Evolutionary conservation across 2,888 invertebrate genomes (phyloP).

Genomic region (Anagyrus pseudococci): DNA sequence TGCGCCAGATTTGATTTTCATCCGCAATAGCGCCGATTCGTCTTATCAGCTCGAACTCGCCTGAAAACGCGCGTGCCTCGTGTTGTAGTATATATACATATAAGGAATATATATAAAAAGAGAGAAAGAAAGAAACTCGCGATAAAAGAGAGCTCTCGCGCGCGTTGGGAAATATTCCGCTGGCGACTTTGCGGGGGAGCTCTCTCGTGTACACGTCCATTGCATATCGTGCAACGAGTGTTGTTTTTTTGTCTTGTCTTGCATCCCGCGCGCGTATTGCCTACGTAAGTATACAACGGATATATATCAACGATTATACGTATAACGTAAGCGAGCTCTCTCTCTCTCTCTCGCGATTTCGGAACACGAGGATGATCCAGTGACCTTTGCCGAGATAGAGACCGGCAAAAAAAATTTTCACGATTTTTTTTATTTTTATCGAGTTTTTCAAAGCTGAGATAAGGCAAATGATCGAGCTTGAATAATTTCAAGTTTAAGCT

Average conservation of each 20-base stretch:
- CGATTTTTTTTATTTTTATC: neutral
- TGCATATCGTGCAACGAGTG: neutral
- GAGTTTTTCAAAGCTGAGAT: too few relatives aligned
- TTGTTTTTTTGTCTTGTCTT: too few relatives aligned
- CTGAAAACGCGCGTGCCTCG: slow-evolving; percentile 64
- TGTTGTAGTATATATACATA: neutral
- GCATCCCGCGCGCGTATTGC: too few relatives aligned
- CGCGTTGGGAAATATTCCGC: slow-evolving; percentile 3
- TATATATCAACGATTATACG: too few relatives aligned
- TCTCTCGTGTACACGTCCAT: neutral
- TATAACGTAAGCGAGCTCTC: too few relatives aligned
- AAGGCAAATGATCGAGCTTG: too few relatives aligned
- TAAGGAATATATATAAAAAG: neutral
- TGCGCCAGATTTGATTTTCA: slow-evolving; percentile 91
- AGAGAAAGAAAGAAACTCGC: neutral
- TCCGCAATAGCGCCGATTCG: slow-evolving; percentile 80
- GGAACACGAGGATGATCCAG: slow-evolving; percentile 19
- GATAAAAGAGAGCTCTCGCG: neutral
- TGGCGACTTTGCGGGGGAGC: slow-evolving; percentile 32
- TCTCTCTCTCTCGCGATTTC: too few relatives aligned
- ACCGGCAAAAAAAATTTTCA: too few relatives aligned
- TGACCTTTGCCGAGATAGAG: slow-evolving; percentile 33
- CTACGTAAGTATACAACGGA: too few relatives aligned
- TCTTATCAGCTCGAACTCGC: slow-evolving; percentile 89
- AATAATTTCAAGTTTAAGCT: too few relatives aligned